Base-by-base conservation (phyloP, 2,888 invertebrate species). In the Gymnoscelis rufifasciata region DNA sequence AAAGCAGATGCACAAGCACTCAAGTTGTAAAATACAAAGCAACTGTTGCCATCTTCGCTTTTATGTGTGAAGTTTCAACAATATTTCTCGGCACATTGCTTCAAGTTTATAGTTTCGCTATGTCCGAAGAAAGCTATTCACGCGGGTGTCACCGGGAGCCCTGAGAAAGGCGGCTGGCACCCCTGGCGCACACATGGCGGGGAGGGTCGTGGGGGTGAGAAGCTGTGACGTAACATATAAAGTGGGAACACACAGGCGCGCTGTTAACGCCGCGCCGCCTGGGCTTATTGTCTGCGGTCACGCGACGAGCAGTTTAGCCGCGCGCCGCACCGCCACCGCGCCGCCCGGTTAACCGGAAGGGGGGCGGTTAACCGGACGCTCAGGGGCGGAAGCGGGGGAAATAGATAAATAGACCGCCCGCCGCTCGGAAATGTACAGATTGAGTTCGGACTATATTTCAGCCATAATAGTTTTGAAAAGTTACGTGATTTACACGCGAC, bases 301-400 rank as follows among this genome's bases (percentile, higher is more conserved):
- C 87, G 87, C 87, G 86, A 88, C 87, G 86, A 88, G 86, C 87
- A 86, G 87, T 87, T 88, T 87, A 88, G 87, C 86, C 86, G 86
- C 78, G 80, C 79, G 74, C 81, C 79, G 74, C 81, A 76, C 79
- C 74, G 75, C 76, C 72, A 74, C 75, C 74, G 79, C 79, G 74
- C 78, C 74, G 74, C 83, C 83, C 84, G 87, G 86, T 84, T 86
- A 87, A 86, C 87, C 86, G 86, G 86, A 84, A 82, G 87, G 84
- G 86, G 83, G 87, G 83, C 80, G 87, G 87, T 87, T 87, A 86
- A 87, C 86, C 87, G 87, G 87, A 84, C 86, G 84, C 78, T 76
- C 76, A 80, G 80, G 84, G 83, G 84, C 86, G 87, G 86, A 88
- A 84, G 80, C 82, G 83, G 84, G 87, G 87, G 87, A 87, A 87